phyloP scores from a whole-genome alignment of 2,797 vertebrate species.

The Fringilla coelebs region DNA sequence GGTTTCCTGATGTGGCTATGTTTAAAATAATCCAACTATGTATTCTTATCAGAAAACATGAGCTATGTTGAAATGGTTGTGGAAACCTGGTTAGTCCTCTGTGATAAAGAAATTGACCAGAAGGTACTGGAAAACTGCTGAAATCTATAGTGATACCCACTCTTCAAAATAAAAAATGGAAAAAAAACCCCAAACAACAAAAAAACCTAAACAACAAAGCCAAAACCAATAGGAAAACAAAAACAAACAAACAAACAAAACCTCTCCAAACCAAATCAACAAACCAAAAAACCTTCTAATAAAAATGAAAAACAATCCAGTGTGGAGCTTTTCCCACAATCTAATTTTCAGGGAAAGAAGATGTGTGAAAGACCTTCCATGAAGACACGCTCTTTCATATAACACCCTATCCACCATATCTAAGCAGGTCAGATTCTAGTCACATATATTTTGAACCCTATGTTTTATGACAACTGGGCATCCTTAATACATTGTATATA shows the following conservation, averaged over 20 bases:
- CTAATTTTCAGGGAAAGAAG: neutral
- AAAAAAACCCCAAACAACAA: too few species aligned
- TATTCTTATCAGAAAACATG: neutral
- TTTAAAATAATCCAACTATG: neutral
- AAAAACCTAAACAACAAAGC: neutral
- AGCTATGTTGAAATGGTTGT: neutral
- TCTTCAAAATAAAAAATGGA: neutral
- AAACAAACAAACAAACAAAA: neutral
- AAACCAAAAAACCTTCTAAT: neutral
- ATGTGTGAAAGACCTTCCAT: neutral
- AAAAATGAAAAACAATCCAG: neutral
- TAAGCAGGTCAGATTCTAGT: neutral
- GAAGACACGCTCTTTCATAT: neutral
- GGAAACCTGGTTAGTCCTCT: neutral
- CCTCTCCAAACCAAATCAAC: fast-evolving
- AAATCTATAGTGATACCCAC: neutral
- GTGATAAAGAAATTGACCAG: neutral
- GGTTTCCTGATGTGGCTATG: neutral
- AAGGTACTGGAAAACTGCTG: neutral
- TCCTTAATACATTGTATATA: neutral
- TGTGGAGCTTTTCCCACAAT: neutral
- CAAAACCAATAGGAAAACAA: neutral
- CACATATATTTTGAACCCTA: neutral
- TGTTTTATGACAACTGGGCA: neutral
- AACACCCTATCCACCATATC: neutral